Evolutionary conservation across 1,140 invertebrate genomes (phyloP).

Genomic region (Parapsyche elsis): DNA sequence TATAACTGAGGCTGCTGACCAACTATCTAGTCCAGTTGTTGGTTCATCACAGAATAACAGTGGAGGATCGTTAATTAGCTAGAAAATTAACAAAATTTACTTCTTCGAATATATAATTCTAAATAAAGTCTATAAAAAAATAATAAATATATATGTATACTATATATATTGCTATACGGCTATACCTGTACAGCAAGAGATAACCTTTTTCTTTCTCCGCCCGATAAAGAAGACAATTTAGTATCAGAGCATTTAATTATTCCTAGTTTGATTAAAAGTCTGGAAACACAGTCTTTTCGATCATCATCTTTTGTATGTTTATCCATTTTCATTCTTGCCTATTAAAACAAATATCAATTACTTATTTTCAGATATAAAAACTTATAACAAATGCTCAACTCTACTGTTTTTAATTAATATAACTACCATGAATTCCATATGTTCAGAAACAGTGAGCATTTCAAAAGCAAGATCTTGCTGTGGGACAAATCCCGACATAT

Average conservation of each 20-base stretch:
- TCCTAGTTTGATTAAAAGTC: slow-evolving; percentile 71
- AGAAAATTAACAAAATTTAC: slow-evolving; percentile 50
- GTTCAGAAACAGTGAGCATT: slow-evolving; percentile 76
- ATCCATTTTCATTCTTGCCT: slow-evolving; percentile 72
- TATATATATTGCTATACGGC: too few relatives aligned
- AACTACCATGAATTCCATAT: slow-evolving; percentile 81
- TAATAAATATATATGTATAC: background rate
- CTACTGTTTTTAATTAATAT: slow-evolving; percentile 7
- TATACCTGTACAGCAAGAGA: slow-evolving; percentile 86
- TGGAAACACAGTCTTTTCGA: slow-evolving; percentile 64
- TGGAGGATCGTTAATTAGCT: slow-evolving; percentile 80
- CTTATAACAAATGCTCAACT: background rate
- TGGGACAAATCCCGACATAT: slow-evolving; percentile 79
- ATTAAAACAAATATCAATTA: slow-evolving; percentile 5
- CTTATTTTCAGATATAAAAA: background rate
- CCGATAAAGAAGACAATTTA: slow-evolving; percentile 77
- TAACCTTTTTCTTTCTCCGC: slow-evolving; percentile 88
- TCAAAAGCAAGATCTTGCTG: slow-evolving; percentile 78
- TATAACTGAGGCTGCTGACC: slow-evolving; percentile 79
- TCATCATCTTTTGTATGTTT: slow-evolving; percentile 62
- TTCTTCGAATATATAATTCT: background rate
- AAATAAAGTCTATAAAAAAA: slow-evolving; percentile 8
- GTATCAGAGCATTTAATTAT: slow-evolving; percentile 75
- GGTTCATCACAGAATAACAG: slow-evolving; percentile 87
- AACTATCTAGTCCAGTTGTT: slow-evolving; percentile 86